Evolutionary conservation across 2,888 invertebrate species (phyloP), one percentile per base, ranked within the genome.

Genomic region (Mamestra brassicae): DNA sequence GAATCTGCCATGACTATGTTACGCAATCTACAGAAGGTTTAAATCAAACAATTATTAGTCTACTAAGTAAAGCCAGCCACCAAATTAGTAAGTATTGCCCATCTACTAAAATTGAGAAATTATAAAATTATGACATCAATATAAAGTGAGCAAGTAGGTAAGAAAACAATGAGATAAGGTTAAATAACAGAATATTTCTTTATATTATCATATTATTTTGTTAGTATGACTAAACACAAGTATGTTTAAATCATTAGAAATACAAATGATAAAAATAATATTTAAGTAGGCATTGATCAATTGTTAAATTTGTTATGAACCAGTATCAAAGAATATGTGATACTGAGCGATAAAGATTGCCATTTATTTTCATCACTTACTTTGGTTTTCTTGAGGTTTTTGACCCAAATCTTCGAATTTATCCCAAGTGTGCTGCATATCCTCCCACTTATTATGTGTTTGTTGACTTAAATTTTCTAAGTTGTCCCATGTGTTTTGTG

Each of bases 381-480:
- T 85, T 87, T 78, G 83, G 38, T 63, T 74, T 67, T 67, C 74
- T 66, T 80, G 80, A n/a, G 80, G 85, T 85, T 90, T 85, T 78
- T 93, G 78, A 34, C 52, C 66, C n/a, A 72, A 60, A 74, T 77
- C 71, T 68, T 85, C 76, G 58, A 86, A 74, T 71, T 84, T 83
- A 69, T 86, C 82, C 80, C 83, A 87, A 47, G 86, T 85, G 71
- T 58, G 57, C 6, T 80, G 38, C 8, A 83, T 78, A 52, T 88
- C 91, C 55, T 87, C 88, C 84, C 80, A 89, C 71, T 86, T 86
- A 36, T 79, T 89, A 85, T 81, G 78, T 8, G 89, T 83, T 82
- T 93, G 90, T 79, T 94, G 94, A 62, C 86, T 89, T 66, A 90
- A 80, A 69, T 90, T 80, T 81, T 92, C 90, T 68, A 88, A 69